Conservation (phyloP, 2,113 vertebrate genomes). For the Pycnonotus jocosus region DNA sequence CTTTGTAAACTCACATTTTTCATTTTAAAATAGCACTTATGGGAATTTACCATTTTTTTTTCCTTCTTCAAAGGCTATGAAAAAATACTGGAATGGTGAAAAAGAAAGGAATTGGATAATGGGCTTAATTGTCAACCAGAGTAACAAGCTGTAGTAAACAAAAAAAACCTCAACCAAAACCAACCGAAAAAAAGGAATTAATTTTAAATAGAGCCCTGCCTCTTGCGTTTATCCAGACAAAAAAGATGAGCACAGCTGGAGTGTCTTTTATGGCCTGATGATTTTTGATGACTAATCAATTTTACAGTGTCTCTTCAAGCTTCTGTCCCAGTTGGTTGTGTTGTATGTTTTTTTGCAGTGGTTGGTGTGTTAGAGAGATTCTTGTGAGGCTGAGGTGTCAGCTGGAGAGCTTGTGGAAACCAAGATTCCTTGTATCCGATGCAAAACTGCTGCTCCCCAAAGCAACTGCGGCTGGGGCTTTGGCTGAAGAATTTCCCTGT, state of each 20-base stretch:
- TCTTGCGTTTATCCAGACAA: neutral
- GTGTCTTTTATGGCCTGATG: conserved; percentile 19
- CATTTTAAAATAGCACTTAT: neutral
- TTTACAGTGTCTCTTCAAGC: conserved; percentile 18
- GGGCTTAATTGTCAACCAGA: conserved; percentile 21
- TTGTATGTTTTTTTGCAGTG: neutral
- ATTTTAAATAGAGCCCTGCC: conserved; percentile 7
- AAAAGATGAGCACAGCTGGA: conserved; percentile 42
- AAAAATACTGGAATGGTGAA: neutral
- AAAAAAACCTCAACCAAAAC: neutral
- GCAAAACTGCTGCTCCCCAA: neutral
- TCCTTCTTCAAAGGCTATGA: neutral
- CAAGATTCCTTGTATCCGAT: neutral
- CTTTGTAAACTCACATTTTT: neutral
- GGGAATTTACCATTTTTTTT: neutral
- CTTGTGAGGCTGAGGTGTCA: neutral
- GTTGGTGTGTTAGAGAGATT: neutral
- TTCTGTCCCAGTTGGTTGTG: neutral
- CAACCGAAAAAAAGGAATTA: neutral
- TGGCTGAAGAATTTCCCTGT: accelerated
- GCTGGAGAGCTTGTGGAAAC: neutral
- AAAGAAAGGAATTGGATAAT: neutral
- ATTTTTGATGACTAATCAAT: conserved; percentile 43
- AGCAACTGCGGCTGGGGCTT: accelerated
- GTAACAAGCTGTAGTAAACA: conserved; percentile 32